These are phyloP conservation scores for Electrona antarctica DNA, from an alignment of 2,113 vertebrate species.

Conservation along the genomic window DNA sequence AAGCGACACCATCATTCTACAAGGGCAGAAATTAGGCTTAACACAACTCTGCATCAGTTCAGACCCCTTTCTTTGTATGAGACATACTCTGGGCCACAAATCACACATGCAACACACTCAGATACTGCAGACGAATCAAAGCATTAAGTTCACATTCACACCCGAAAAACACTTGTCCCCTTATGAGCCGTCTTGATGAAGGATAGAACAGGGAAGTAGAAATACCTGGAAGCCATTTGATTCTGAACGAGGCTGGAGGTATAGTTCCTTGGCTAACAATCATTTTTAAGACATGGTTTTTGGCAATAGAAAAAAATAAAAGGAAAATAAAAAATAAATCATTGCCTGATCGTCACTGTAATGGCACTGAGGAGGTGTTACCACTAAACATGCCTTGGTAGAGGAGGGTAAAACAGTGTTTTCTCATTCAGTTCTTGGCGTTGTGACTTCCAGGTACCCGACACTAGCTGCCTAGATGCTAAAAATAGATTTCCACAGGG, in stretches of 20 bases:
- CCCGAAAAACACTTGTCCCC: slow-evolving; percentile 50
- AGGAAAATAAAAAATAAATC: slow-evolving; percentile 34
- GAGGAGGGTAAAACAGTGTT: slow-evolving; percentile 50
- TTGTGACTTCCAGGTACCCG: slow-evolving; percentile 70
- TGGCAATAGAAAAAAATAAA: slow-evolving; percentile 41
- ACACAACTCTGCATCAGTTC: slow-evolving; percentile 29
- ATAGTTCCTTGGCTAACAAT: slow-evolving; percentile 73
- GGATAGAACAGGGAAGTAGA: slow-evolving; percentile 51
- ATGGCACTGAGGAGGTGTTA: slow-evolving; percentile 60
- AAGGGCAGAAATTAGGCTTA: not conserved
- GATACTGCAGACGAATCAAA: slow-evolving; percentile 51
- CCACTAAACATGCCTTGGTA: slow-evolving; percentile 61
- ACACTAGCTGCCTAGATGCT: slow-evolving; percentile 76
- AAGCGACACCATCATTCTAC: too few species aligned
- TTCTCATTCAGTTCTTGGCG: slow-evolving; percentile 68
- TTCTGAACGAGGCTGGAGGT: slow-evolving; percentile 64
- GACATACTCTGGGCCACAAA: slow-evolving; percentile 9
- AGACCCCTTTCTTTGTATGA: slow-evolving; percentile 35
- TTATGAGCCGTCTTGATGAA: slow-evolving; percentile 39
- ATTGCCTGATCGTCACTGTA: slow-evolving; percentile 44
- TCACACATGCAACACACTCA: slow-evolving; percentile 19
- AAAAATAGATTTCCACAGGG: slow-evolving; percentile 68
- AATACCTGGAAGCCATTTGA: slow-evolving; percentile 69
- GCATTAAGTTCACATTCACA: slow-evolving; percentile 64
- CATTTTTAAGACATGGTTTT: slow-evolving; percentile 63